Percentiles rank a stretch among this genome's conserved stretches.
These are phyloP conservation scores for Andrena cerasifolii DNA, from an alignment of 1,140 invertebrate genomes.

Conservation along the genomic window DNA sequence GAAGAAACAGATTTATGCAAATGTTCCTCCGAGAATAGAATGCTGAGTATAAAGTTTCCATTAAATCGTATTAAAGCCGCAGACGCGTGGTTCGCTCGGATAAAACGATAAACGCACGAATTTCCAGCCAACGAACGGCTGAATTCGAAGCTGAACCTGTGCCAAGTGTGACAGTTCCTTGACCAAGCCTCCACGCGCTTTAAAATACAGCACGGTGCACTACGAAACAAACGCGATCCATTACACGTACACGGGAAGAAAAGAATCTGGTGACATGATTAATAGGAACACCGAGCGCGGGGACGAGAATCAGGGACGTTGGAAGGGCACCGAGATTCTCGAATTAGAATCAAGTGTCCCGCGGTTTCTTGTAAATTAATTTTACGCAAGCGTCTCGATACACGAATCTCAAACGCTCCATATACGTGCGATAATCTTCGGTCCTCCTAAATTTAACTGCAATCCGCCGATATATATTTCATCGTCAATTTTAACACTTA, in stretches of 20 bases:
- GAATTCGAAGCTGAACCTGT: slow-evolving; percentile 23
- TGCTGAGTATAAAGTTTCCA: neutral
- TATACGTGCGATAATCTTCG: too few species aligned
- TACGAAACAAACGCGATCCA: slow-evolving; percentile 5
- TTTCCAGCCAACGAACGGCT: neutral
- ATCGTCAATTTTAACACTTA: neutral
- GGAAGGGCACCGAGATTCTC: slow-evolving; percentile 20
- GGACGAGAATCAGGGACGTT: neutral
- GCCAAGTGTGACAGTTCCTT: slow-evolving; percentile 59
- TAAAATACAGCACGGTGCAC: slow-evolving; percentile 21
- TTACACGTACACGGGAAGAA: neutral
- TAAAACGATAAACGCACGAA: slow-evolving; percentile 12
- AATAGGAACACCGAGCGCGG: neutral
- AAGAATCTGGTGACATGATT: slow-evolving; percentile 28
- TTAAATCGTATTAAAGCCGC: neutral
- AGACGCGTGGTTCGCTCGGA: neutral
- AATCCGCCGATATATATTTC: neutral
- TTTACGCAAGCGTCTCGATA: neutral
- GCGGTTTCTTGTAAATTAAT: slow-evolving; percentile 1
- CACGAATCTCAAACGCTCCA: neutral
- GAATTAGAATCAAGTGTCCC: slow-evolving; percentile 26
- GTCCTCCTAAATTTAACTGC: neutral
- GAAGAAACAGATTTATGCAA: too few species aligned
- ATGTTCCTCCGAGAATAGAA: too few species aligned
- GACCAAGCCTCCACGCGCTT: slow-evolving; percentile 41